Percentiles rank a stretch among this genome's conserved stretches.
These are phyloP conservation scores for Solea solea DNA, from an alignment of 2,113 vertebrate species.

Conservation along the genomic window DNA sequence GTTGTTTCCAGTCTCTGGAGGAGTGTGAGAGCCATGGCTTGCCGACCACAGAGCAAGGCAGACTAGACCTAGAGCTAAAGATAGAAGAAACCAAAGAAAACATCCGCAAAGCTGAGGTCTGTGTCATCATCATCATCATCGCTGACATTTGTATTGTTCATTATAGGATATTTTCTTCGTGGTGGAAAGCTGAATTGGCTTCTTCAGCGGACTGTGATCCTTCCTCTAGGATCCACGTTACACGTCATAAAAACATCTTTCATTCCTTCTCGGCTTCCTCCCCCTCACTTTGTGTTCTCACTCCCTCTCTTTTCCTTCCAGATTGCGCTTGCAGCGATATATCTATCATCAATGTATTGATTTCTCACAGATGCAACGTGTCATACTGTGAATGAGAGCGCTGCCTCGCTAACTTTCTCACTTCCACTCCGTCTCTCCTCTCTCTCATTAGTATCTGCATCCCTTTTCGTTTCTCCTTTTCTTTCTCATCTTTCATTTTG, in stretches of 20 bases:
- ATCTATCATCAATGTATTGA: slow-evolving; percentile 39
- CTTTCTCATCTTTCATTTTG: neutral
- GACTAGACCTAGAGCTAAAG: slow-evolving; percentile 92
- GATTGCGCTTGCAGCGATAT: slow-evolving; percentile 1
- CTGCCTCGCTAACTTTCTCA: slow-evolving; percentile 26
- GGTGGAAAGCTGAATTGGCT: neutral
- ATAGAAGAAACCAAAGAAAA: slow-evolving; percentile 94
- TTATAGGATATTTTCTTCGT: neutral
- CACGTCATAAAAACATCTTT: neutral
- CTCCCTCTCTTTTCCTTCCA: neutral
- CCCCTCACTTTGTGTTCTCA: neutral
- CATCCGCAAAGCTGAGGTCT: slow-evolving; percentile 95
- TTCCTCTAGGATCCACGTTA: neutral
- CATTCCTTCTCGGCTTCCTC: slow-evolving; percentile 3
- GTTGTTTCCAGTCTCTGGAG: slow-evolving; percentile 84
- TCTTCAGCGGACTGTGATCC: no score
- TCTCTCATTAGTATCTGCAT: neutral
- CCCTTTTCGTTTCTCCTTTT: neutral
- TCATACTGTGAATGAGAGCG: slow-evolving; percentile 35
- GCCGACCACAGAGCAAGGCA: slow-evolving; percentile 88
- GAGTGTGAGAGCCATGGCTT: slow-evolving; percentile 91
- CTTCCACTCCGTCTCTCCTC: neutral
- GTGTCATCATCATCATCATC: slow-evolving; percentile 16
- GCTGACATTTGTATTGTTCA: neutral
- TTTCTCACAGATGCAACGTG: slow-evolving; percentile 32